Base-by-base conservation (phyloP, 1,140 invertebrate species). In the Aphaenogaster ashmeadi region DNA sequence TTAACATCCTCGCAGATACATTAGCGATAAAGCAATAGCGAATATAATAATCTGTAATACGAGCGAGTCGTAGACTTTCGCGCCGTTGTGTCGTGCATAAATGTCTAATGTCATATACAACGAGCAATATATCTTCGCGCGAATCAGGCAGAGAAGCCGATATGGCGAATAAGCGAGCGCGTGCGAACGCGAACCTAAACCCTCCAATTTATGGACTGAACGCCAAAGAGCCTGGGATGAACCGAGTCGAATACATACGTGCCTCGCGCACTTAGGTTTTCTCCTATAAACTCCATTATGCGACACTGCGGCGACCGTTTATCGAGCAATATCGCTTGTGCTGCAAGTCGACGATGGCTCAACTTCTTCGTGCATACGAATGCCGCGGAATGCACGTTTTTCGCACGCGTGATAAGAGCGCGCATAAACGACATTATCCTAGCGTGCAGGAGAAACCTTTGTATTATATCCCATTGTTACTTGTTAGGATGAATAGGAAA, bases 21-120 rank as follows among this genome's bases (percentile, higher is more conserved):
- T 44, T 44, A 50, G 11, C 67, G 80, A 83, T 83, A 72, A 21
- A 72, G 67, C 52, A 83, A 83, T 72, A 27, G 67, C 54, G 38
- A 83, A 60, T 58, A 74, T 58, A 27, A 83, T 83, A 72, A 83
- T 83, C 52, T n/a, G 80, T 83, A 83, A 83, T 74, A 44, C 71
- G 80, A 83, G 69, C 80, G 18, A 44, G 66, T 33, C 64, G 36
- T 33, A n/a, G 36, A 36, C 33, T 56, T 47, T 72, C 52, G 18
- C 67, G 33, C 38, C 52, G 50, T 83, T 50, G 33, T 38, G 36
- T 54, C 74, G 44, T 13, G 60, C 38, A 54, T 78, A 78, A 78
- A 77, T 50, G 44, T 33, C 41, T 64, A 79, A 78, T 77, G 69
- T 67, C 81, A 41, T 50, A 18, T 47, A 78, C 58, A 79, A 64